Evolutionary conservation across 2,888 invertebrate species (phyloP), one percentile per base, ranked within the genome.

Genomic region (Eristalinus sepulchralis): DNA sequence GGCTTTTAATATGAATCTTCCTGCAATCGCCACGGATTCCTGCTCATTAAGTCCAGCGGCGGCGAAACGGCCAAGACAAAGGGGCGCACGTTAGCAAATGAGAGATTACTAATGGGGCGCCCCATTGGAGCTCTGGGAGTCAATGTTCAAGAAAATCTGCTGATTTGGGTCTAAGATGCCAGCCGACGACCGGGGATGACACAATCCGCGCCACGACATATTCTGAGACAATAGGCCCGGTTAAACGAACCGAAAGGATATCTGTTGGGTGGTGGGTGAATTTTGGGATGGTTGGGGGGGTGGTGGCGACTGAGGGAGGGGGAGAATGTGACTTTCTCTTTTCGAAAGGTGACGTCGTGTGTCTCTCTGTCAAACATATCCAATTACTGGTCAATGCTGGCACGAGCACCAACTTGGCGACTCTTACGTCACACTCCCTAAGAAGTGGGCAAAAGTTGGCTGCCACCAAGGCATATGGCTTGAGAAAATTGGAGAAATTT

Each of bases 111-210:
- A 60, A 76, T 53, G 76, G 60, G 60, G 20, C 33, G 39, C 27
- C 20, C 27, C 47, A 20, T 10, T 27, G 27, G 11, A 31, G 27
- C 47, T 60, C 33, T 22, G 31, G 20, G 39, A 67, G 47, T 76
- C 53, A 76, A 76, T 76, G 76, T 67, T 34, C n/a, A 62, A 60
- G 76, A 76, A 76, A 68, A 68, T 60, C 60, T 68, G 67, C 33
- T 53, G 76, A 76, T 68, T 68, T 68, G 31, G 17, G 22, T 60
- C 10, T 60, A 39, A 60, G n/a, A 57, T 39, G 36, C 27, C 20
- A 34, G 57, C 20, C 27, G 10, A 27, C 27, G n/a, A 57, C 27
- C 8, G 39, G 1, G 10, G 33, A 55, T 34, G 31, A 17, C 60
- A 0, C 47, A 6, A 34, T 55, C 17, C 53, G 20, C 24, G 24